Evolutionary conservation across 2,888 invertebrate species (phyloP).

Genomic region (Drosophila emarginata): DNA sequence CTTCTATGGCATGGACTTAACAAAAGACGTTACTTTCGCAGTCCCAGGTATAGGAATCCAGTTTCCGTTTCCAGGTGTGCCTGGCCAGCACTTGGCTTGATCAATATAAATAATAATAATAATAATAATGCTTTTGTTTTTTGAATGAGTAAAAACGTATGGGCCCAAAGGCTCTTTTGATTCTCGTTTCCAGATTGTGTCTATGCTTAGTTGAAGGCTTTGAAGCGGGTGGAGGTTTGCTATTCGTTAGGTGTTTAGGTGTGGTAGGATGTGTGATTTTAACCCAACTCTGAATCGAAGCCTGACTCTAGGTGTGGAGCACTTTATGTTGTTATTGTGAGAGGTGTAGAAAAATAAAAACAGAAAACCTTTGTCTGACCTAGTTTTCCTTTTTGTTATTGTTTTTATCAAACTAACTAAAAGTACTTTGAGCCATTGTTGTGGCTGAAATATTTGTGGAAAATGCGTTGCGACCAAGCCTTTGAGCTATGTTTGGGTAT

Average conservation of each 20-base stretch:
- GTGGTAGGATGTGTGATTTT: constrained; percentile 18
- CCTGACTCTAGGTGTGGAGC: constrained; percentile 58
- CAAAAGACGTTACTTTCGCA: constrained; percentile 70
- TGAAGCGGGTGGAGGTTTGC: constrained; percentile 36
- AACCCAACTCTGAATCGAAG: background rate
- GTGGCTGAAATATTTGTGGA: constrained; percentile 14
- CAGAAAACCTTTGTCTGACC: constrained; percentile 65
- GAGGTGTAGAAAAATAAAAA: constrained; percentile 52
- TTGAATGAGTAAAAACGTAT: constrained; percentile 31
- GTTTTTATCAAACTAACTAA: constrained; percentile 23
- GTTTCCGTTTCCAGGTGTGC: constrained; percentile 36
- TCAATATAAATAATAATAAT: constrained; percentile 49
- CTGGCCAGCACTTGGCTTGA: constrained; percentile 60
- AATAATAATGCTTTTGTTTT: constrained; percentile 47
- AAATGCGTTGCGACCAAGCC: constrained; percentile 43
- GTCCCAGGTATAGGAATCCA: constrained; percentile 7
- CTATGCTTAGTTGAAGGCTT: constrained; percentile 30
- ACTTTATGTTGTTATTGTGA: constrained; percentile 6
- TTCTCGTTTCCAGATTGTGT: constrained; percentile 42
- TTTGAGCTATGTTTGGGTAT: constrained; percentile 1
- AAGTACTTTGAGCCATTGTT: constrained; percentile 30
- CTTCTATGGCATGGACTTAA: background rate
- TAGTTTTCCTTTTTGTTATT: constrained; percentile 44
- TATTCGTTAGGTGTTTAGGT: constrained; percentile 34
- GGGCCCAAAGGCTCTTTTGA: constrained; percentile 41